Evolutionary conservation across 2,888 invertebrate genomes (phyloP).

Genomic region (Polymixis flavicincta): DNA sequence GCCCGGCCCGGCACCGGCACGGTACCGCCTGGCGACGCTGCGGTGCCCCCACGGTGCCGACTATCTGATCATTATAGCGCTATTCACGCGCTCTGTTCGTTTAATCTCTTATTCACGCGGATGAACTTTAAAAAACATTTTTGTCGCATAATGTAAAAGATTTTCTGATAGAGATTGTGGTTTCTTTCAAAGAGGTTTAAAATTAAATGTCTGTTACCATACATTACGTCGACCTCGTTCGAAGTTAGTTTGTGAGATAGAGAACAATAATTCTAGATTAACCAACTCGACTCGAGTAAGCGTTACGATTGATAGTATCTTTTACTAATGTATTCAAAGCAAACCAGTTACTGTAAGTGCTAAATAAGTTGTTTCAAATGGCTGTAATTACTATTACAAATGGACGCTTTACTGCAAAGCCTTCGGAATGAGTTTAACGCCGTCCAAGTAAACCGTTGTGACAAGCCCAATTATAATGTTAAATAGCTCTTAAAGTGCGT

Average conservation of each 20-base stretch:
- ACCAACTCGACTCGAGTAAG: slow-evolving; percentile 10
- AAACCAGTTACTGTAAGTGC: slow-evolving; percentile 30
- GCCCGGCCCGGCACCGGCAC: background rate
- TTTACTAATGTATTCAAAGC: slow-evolving; percentile 24
- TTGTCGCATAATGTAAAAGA: slow-evolving; percentile 58
- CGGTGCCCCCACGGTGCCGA: slow-evolving; percentile 9
- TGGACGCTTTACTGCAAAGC: slow-evolving; percentile 52
- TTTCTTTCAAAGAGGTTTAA: slow-evolving; percentile 16
- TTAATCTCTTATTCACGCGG: slow-evolving; percentile 68
- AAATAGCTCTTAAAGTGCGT: slow-evolving; percentile 63
- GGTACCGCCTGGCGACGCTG: background rate
- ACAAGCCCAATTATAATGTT: slow-evolving; percentile 67
- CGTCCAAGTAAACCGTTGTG: slow-evolving; percentile 61
- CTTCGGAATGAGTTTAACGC: slow-evolving; percentile 58
- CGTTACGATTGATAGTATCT: slow-evolving; percentile 18
- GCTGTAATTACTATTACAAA: slow-evolving; percentile 57
- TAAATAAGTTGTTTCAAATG: slow-evolving; percentile 59
- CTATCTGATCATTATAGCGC: slow-evolving; percentile 47
- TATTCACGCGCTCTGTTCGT: slow-evolving; percentile 59
- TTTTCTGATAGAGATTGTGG: slow-evolving; percentile 18
- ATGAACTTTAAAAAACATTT: slow-evolving; percentile 66
- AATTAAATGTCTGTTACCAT: slow-evolving; percentile 8
- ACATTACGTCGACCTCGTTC: background rate
- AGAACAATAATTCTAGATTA: slow-evolving; percentile 27
- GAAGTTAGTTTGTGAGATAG: slow-evolving; percentile 7